phyloP scores from a whole-genome alignment of 2,113 vertebrate species.

The Elachura formosa region DNA sequence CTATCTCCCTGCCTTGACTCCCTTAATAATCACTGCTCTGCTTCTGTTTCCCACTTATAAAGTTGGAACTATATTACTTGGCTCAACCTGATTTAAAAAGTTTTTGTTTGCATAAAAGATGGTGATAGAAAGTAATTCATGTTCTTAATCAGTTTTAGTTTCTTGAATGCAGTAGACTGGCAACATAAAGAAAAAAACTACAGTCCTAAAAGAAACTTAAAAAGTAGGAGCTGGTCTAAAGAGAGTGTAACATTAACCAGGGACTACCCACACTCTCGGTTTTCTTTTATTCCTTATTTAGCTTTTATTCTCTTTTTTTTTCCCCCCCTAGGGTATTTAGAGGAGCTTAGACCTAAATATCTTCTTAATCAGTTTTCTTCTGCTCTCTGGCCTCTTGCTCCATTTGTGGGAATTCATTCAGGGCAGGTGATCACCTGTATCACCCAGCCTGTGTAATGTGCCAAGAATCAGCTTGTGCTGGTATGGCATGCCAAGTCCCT shows the following conservation, averaged over 20 bases:
- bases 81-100: neutral
- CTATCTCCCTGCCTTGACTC: neutral
- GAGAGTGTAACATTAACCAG: neutral
- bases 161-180: neutral
- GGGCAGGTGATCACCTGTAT: neutral
- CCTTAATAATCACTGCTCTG: neutral
- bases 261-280: neutral
- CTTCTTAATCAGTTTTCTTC: neutral
- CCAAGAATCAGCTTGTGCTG: neutral
- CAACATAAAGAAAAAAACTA: neutral
- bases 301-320: no score
- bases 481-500: rapidly evolving
- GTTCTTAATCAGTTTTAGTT: neutral
- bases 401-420: neutral
- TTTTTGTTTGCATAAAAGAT: neutral
- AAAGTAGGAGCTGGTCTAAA: neutral
- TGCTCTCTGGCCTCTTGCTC: neutral
- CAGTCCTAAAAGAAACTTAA: neutral
- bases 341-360: neutral
- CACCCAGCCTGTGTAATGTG: rapidly evolving
- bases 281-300: neutral
- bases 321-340: rapidly evolving
- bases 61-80: neutral
- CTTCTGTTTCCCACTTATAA: neutral
- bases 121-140: neutral